Percentiles rank a stretch among this genome's conserved stretches.
phyloP scores from a whole-genome alignment of 2,888 invertebrate genomes.

The Volucella inanis region DNA sequence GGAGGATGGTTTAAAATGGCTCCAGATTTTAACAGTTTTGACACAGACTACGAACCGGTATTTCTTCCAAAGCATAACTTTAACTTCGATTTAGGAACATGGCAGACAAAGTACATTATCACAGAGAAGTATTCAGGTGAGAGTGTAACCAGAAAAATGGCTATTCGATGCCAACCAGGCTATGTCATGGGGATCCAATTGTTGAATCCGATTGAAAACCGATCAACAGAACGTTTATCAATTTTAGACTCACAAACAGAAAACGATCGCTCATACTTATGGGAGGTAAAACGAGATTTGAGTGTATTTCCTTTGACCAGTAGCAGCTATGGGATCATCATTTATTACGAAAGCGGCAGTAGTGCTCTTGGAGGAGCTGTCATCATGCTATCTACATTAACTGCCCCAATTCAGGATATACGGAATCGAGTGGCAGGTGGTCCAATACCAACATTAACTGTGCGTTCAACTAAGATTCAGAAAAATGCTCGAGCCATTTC shows the following conservation, averaged over 20 bases:
- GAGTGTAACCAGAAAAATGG: constrained; percentile 85
- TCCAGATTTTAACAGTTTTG: constrained; percentile 86
- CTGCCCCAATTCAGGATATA: constrained; percentile 89
- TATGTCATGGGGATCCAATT: constrained; percentile 95
- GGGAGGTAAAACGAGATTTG: constrained; percentile 92
- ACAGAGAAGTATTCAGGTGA: constrained; percentile 87
- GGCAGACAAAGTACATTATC: constrained; percentile 91
- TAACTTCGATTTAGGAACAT: constrained; percentile 87
- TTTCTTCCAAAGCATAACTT: constrained; percentile 87
- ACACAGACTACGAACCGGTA: constrained; percentile 89
- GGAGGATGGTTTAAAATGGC: constrained; percentile 95
- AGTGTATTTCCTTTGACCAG: constrained; percentile 95
- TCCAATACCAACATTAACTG: constrained; percentile 89
- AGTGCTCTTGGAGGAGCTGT: constrained; percentile 92
- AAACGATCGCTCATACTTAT: constrained; percentile 87
- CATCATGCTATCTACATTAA: constrained; percentile 89
- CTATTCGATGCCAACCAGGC: constrained; percentile 89
- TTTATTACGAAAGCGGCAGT: constrained; percentile 91
- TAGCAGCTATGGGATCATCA: constrained; percentile 90
- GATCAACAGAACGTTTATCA: constrained; percentile 92
- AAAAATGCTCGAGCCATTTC: constrained; percentile 92
- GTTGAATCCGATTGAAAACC: constrained; percentile 94
- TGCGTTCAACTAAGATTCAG: constrained; percentile 89
- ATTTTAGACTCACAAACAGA: constrained; percentile 90
- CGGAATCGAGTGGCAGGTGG: constrained; percentile 90